Conservation (phyloP, 2,113 vertebrate species). For the Anolis carolinensis region DNA sequence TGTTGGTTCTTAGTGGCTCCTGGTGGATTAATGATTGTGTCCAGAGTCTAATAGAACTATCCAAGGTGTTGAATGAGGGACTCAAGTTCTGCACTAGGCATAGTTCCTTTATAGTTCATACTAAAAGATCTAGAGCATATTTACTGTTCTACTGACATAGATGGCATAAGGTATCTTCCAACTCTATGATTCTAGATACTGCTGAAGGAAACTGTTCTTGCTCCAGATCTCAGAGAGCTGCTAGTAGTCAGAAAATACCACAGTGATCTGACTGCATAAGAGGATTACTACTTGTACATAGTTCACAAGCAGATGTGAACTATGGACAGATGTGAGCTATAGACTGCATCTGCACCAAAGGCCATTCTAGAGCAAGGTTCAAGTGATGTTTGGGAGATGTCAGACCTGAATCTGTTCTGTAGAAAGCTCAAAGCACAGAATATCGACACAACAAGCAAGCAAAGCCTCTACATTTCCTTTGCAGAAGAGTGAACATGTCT, state of each 20-base stretch:
- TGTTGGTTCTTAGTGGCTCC: background rate
- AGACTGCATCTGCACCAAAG: background rate
- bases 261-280: background rate
- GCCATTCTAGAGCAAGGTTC: background rate
- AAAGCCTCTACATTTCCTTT: background rate
- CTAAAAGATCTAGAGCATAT: too few species aligned
- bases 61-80: too few species aligned
- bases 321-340: too few species aligned
- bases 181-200: too few species aligned
- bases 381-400: background rate
- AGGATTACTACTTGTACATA: background rate
- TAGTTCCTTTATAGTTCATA: too few species aligned
- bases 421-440: background rate
- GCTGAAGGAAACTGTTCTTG: background rate
- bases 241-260: background rate
- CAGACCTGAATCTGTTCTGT: background rate
- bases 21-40: too few species aligned
- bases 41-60: too few species aligned
- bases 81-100: too few species aligned
- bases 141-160: too few species aligned
- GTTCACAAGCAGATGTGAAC: too few species aligned
- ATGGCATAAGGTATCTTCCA: too few species aligned
- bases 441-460: accelerated
- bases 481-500: background rate
- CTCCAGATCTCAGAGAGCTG: background rate